Conservation (phyloP, 1,140 invertebrate species). For the Cydia amplana region DNA sequence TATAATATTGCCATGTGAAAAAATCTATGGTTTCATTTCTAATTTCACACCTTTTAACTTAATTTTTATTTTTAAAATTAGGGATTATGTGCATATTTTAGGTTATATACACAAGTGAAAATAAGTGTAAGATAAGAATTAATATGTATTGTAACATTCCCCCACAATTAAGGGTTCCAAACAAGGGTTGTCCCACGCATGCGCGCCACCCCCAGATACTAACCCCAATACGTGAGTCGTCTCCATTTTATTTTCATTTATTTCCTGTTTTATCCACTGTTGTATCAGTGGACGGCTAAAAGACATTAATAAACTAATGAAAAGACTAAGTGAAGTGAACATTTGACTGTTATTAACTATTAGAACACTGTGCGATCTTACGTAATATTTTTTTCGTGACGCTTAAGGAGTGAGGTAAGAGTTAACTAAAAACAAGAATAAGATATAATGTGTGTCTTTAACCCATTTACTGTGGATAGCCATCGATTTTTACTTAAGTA, state of each 20-base stretch:
- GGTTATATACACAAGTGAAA: not conserved
- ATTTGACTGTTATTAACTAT: not conserved
- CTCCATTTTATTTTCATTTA: slow-evolving; percentile 71
- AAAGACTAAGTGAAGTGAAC: slow-evolving; percentile 26
- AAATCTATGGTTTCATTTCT: not conserved
- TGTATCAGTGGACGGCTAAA: slow-evolving; percentile 34
- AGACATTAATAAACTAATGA: slow-evolving; percentile 33
- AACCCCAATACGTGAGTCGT: slow-evolving; percentile 55
- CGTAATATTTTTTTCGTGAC: slow-evolving; percentile 61
- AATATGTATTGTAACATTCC: slow-evolving; percentile 14
- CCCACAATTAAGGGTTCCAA: slow-evolving; percentile 18
- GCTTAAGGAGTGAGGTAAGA: slow-evolving; percentile 50
- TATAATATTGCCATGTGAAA: not conserved
- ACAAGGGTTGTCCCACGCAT: slow-evolving; percentile 46
- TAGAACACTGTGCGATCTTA: slow-evolving; percentile 45
- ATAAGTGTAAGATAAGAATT: slow-evolving; percentile 27
- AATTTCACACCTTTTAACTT: not conserved
- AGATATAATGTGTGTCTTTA: not conserved
- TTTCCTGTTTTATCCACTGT: slow-evolving; percentile 48
- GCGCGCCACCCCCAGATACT: slow-evolving; percentile 44
- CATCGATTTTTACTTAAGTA: slow-evolving; percentile 40
- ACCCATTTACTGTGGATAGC: slow-evolving; percentile 8
- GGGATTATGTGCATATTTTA: not conserved
- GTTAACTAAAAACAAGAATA: not conserved
- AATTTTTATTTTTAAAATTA: too few species aligned